Conservation (phyloP, 2,113 vertebrate species). For the Azemiops feae region DNA sequence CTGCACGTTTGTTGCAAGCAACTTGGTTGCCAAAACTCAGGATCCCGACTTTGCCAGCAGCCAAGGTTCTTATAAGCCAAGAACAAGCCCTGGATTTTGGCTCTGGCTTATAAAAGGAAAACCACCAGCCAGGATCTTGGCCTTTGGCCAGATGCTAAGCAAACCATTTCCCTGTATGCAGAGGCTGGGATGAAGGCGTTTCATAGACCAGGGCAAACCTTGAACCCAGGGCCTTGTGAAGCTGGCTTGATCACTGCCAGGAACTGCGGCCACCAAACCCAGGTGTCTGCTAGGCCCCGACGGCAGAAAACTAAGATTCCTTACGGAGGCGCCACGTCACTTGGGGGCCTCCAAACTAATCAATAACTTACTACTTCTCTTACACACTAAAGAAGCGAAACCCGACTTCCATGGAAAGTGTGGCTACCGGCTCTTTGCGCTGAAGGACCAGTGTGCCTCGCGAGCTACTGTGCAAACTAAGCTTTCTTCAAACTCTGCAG, state of each 20-base stretch:
- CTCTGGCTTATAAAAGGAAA: neutral
- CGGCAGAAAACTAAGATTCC: neutral
- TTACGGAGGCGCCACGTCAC: neutral
- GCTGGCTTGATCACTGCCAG: neutral
- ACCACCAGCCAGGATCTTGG: neutral
- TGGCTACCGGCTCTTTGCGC: rapidly evolving
- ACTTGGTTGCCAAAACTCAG: neutral
- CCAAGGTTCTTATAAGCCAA: neutral
- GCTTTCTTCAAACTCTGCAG: too few relatives aligned
- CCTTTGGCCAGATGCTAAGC: neutral
- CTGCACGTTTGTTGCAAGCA: neutral
- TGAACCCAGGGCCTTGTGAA: neutral
- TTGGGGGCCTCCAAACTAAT: neutral
- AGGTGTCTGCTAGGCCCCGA: neutral
- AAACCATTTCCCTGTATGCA: neutral
- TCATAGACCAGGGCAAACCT: neutral
- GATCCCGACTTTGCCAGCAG: neutral
- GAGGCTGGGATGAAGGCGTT: neutral
- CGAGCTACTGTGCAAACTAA: neutral
- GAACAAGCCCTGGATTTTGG: neutral
- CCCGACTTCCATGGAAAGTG: too few relatives aligned
- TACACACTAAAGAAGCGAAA: neutral
- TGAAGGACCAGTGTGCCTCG: neutral
- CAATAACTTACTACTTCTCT: neutral
- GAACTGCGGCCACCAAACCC: too few relatives aligned